These are phyloP conservation scores for Rhabdomys dilectus DNA, from an alignment of 2,113 vertebrate species.

Conservation along the genomic window DNA sequence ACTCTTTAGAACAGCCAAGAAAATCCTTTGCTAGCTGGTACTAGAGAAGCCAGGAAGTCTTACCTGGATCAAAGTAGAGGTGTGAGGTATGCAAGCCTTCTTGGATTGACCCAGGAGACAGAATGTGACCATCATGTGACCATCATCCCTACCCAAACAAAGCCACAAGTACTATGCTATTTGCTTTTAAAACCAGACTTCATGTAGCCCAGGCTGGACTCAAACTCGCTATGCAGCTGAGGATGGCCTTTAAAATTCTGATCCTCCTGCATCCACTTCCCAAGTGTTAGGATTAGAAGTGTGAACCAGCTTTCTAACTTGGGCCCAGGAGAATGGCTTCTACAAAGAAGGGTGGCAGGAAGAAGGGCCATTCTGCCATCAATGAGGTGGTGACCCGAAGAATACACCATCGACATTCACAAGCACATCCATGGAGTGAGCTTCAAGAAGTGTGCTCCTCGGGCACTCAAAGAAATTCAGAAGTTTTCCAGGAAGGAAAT, in stretches of 20 bases:
- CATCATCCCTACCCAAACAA: neutral
- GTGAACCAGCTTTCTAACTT: neutral
- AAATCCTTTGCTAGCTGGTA: conserved; percentile 5
- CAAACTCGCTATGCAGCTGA: neutral
- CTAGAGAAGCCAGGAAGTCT: neutral
- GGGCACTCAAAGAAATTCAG: too few relatives aligned
- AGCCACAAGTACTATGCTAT: neutral
- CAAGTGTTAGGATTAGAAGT: neutral
- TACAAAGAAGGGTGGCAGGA: too few relatives aligned
- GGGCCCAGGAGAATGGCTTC: too few relatives aligned
- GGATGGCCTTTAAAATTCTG: neutral
- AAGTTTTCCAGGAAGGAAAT: too few relatives aligned
- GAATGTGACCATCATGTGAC: too few relatives aligned
- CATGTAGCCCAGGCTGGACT: neutral
- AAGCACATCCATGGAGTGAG: too few relatives aligned
- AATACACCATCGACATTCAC: too few relatives aligned
- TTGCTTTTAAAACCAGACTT: neutral
- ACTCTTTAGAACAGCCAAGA: neutral
- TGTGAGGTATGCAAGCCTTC: too few relatives aligned
- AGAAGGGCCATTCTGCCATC: too few relatives aligned
- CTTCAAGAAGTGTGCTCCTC: too few relatives aligned
- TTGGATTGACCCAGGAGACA: neutral
- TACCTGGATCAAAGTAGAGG: too few relatives aligned
- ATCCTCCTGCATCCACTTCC: neutral
- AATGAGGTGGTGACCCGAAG: too few relatives aligned